These are phyloP conservation scores for Hirtodrosophila cameraria DNA, from an alignment of 2,888 invertebrate genomes.

Conservation along the genomic window DNA sequence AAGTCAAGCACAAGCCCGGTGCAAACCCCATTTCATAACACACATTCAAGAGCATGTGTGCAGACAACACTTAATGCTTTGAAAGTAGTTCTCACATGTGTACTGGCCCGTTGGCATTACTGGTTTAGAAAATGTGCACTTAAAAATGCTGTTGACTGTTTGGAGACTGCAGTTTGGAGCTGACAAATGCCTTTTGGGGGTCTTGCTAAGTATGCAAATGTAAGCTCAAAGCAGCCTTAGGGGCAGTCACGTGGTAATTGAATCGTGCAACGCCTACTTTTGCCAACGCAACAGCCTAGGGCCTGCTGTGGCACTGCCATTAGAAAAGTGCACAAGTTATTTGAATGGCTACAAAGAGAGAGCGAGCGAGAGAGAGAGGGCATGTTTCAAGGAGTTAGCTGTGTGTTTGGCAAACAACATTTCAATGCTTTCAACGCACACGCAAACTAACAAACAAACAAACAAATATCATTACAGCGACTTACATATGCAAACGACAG, in stretches of 20 bases:
- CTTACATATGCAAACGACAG: slow-evolving; percentile 72
- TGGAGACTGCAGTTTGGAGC: slow-evolving; percentile 44
- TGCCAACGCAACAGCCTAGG: background rate
- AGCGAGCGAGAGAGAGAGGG: background rate
- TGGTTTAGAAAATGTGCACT: slow-evolving; percentile 48
- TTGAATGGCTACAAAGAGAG: slow-evolving; percentile 10
- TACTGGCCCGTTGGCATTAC: slow-evolving; percentile 7
- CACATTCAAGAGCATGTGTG: background rate
- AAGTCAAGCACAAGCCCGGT: too few species aligned
- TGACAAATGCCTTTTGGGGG: slow-evolving; percentile 55
- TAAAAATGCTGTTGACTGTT: slow-evolving; percentile 51
- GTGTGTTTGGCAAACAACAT: slow-evolving; percentile 62
- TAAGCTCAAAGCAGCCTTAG: slow-evolving; percentile 50
- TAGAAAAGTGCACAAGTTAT: slow-evolving; percentile 70
- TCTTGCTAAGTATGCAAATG: slow-evolving; percentile 70
- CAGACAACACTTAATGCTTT: slow-evolving; percentile 17
- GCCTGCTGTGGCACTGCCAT: slow-evolving; percentile 33
- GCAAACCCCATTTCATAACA: too few species aligned
- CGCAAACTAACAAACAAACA: slow-evolving; percentile 57
- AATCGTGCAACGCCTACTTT: slow-evolving; percentile 62
- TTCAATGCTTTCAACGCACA: slow-evolving; percentile 72
- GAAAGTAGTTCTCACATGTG: slow-evolving; percentile 5
- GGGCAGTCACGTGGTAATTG: slow-evolving; percentile 72
- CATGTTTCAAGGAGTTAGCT: slow-evolving; percentile 4
- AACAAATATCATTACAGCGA: slow-evolving; percentile 76